Evolutionary conservation across 1,140 invertebrate species (phyloP), one percentile per base, ranked within the genome.

Genomic region (Gonioctena quinquepunctata): DNA sequence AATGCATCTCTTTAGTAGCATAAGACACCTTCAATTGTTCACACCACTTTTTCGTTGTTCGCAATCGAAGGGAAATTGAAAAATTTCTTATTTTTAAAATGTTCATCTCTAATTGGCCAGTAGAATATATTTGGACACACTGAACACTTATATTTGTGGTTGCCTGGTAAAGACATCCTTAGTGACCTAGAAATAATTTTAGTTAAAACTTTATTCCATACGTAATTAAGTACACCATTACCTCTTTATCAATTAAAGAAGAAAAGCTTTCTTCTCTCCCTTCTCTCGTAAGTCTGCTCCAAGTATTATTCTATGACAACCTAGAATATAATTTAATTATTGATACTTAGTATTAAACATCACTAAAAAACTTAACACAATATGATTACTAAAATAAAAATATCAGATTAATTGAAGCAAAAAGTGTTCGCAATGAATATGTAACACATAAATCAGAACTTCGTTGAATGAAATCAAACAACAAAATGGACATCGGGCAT

Each of bases 11-110:
- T 22, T 26, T 26, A 6, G 56, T 59, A 22, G 23, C 11, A 22
- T 27, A 22, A 23, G 21, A 16, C 21, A 59, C 13, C 7, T 59
- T 26, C 8, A 59, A 18, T 25, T 22, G 3, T 23, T 22, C 21
- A 26, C n/a, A 59, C 56, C 56, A 59, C n/a, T 23, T n/a, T 59
- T 22, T 26, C 56, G n/a, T 26, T 26, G n/a, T 26, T 59, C 56
- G 11, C 3, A 18, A 26, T 59, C 23, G 7, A 18, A 59, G 56
- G 23, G 21, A 59, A 59, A 8, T 26, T 22, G 8, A 59, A 59
- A 59, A 21, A 59, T 18, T 59, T 22, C 21, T 59, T 59, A 59
- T 25, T 59, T 59, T 59, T 33, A 33, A 11, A 33, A 7, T 33
- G 28, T 33, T 33, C 28, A 33, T 33, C 28, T 33, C 28, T 13